Percentiles rank a stretch among this genome's conserved stretches.
Conservation (phyloP, 2,888 invertebrate species). For the Athripsodes cinereus region DNA sequence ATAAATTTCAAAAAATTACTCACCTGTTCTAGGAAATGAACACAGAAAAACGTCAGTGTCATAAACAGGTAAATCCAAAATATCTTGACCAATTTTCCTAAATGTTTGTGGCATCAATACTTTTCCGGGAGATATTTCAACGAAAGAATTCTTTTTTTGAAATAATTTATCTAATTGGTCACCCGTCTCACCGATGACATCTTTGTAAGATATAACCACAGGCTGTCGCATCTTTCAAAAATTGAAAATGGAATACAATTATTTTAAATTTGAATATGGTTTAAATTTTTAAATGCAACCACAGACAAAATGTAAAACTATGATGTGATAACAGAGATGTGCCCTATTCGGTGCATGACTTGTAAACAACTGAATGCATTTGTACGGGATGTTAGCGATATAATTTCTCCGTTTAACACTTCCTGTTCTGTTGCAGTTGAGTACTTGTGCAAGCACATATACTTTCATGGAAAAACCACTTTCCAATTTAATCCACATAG, state of each 20-base stretch:
- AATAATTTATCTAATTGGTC: constrained; percentile 61
- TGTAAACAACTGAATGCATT: background rate
- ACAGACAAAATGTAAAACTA: background rate
- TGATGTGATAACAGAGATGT: background rate
- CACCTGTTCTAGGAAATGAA: constrained; percentile 86
- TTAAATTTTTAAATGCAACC: background rate
- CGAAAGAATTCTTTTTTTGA: constrained; percentile 60
- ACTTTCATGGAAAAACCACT: background rate
- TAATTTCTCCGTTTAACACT: background rate
- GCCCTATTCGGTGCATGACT: background rate
- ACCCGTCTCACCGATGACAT: constrained; percentile 54
- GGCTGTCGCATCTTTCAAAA: constrained; percentile 37
- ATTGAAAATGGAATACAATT: background rate
- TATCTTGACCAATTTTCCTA: constrained; percentile 60
- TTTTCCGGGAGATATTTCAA: constrained; percentile 66
- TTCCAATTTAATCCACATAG: background rate
- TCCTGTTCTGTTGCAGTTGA: background rate
- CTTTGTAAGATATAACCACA: constrained; percentile 48
- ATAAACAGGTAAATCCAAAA: constrained; percentile 64
- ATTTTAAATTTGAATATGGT: background rate
- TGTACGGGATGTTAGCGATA: background rate
- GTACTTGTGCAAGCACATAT: background rate
- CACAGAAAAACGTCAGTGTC: constrained; percentile 79
- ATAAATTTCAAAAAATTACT: constrained; percentile 31
- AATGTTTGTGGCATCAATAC: constrained; percentile 66